Conservation (phyloP, 1,140 invertebrate species). For the Orussus abietinus region DNA sequence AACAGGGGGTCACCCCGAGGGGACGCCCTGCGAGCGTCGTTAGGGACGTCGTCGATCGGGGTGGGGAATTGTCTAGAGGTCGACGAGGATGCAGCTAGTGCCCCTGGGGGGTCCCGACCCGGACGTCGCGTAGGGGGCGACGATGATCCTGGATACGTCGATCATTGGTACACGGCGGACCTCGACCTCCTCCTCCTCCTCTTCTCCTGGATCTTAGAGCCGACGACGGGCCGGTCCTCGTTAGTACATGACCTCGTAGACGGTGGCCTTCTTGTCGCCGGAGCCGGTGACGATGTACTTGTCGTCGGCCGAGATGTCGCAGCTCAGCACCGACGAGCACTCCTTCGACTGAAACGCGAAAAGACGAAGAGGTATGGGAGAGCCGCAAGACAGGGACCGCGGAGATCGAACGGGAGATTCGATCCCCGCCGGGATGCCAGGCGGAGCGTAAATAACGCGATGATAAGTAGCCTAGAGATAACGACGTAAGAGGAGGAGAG, state of each 20-base stretch:
- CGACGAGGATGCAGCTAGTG: too few relatives aligned
- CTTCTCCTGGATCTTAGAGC: too few relatives aligned
- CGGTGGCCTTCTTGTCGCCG: conserved; percentile 97
- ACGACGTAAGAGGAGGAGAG: conserved; percentile 6
- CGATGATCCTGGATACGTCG: too few relatives aligned
- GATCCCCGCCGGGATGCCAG: not conserved
- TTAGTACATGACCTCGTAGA: conserved; percentile 97
- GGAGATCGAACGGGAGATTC: conserved; percentile 1
- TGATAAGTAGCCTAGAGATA: not conserved
- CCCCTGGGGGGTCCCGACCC: too few relatives aligned
- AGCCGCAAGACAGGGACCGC: too few relatives aligned
- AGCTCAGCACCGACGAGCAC: conserved; percentile 96
- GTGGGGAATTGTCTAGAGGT: too few relatives aligned
- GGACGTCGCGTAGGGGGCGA: not conserved
- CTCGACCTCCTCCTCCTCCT: conserved; percentile 1
- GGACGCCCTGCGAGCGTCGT: too few relatives aligned
- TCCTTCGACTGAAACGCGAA: conserved; percentile 96
- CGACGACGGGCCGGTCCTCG: too few relatives aligned
- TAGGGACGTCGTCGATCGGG: too few relatives aligned
- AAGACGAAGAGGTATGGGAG: conserved; percentile 42
- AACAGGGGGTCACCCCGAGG: too few relatives aligned
- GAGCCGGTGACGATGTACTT: conserved; percentile 99
- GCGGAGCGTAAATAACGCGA: not conserved
- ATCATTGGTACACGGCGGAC: too few relatives aligned
- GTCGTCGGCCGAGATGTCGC: conserved; percentile 98